A percentile compares a stretch with the other conserved stretches of the same genome.
phyloP scores from a whole-genome alignment of 2,888 invertebrate species.

The Nymphalis polychloros region DNA sequence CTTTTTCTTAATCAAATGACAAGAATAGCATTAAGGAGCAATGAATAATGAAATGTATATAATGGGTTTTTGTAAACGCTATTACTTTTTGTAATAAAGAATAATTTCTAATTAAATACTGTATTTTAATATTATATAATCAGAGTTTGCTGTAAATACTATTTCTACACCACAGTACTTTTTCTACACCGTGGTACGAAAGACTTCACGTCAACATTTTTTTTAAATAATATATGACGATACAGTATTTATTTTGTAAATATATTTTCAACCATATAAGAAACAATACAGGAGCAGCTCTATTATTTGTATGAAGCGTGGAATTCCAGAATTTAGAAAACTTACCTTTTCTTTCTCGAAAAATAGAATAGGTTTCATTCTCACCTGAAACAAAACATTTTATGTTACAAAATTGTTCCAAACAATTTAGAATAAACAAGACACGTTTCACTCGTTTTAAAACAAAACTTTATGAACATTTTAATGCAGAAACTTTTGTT shows the following conservation, averaged over 20 bases:
- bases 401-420: conserved; percentile 29
- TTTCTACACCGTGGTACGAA: too few species aligned
- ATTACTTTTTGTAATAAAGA: too few species aligned
- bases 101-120: too few species aligned
- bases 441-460: conserved; percentile 15
- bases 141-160: too few species aligned
- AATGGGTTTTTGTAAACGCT: too few species aligned
- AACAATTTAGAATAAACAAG: conserved; percentile 28
- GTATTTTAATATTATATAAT: too few species aligned
- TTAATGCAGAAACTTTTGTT: not conserved
- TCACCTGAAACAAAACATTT: conserved; percentile 44
- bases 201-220: too few species aligned
- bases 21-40: too few species aligned
- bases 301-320: conserved; percentile 28
- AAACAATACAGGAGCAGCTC: conserved; percentile 10
- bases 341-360: conserved; percentile 28
- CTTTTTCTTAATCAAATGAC: too few species aligned
- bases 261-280: not conserved
- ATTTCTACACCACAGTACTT: too few species aligned
- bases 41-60: too few species aligned
- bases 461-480: conserved; percentile 1
- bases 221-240: too few species aligned
- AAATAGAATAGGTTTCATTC: conserved; percentile 29
- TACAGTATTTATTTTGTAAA: not conserved
- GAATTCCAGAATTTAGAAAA: conserved; percentile 36